Percentiles rank a stretch among this genome's conserved stretches.
Evolutionary conservation across 2,113 vertebrate genomes (phyloP).

Genomic region (Spea bombifrons): DNA sequence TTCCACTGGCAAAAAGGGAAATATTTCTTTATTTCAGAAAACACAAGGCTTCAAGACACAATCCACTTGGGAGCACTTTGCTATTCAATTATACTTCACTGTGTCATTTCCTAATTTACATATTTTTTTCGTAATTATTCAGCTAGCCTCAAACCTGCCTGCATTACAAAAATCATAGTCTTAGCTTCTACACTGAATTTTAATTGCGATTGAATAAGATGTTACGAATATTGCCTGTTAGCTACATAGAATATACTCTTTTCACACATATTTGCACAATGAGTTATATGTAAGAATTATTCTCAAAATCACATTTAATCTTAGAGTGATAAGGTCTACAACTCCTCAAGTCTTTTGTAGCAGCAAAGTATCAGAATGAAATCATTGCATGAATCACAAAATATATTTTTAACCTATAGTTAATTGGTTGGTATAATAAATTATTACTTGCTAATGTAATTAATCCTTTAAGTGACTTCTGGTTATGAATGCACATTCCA

Average conservation of each 20-base stretch:
- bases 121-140: slow-evolving; percentile 49
- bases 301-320: not conserved
- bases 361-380: not conserved
- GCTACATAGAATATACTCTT: slow-evolving; percentile 26
- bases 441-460: not conserved
- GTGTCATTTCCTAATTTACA: slow-evolving; percentile 48
- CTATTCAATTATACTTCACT: slow-evolving; percentile 48
- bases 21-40: slow-evolving; percentile 42
- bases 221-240: slow-evolving; percentile 27
- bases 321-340: not conserved
- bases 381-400: not conserved
- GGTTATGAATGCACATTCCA: no score
- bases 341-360: not conserved
- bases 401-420: not conserved
- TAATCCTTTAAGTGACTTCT: no score
- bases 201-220: slow-evolving; percentile 46
- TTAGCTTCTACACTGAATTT: slow-evolving; percentile 40
- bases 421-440: not conserved
- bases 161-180: slow-evolving; percentile 37
- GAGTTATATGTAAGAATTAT: slow-evolving; percentile 1
- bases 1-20: slow-evolving; percentile 3
- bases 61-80: slow-evolving; percentile 48
- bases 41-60: slow-evolving; percentile 41
- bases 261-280: slow-evolving; percentile 26
- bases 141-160: slow-evolving; percentile 48